Percentiles rank a stretch among this genome's conserved stretches.
phyloP scores from a whole-genome alignment of 37 sponge, comb jelly and placozoan genomes.

The Lycopodina hypogea region DNA sequence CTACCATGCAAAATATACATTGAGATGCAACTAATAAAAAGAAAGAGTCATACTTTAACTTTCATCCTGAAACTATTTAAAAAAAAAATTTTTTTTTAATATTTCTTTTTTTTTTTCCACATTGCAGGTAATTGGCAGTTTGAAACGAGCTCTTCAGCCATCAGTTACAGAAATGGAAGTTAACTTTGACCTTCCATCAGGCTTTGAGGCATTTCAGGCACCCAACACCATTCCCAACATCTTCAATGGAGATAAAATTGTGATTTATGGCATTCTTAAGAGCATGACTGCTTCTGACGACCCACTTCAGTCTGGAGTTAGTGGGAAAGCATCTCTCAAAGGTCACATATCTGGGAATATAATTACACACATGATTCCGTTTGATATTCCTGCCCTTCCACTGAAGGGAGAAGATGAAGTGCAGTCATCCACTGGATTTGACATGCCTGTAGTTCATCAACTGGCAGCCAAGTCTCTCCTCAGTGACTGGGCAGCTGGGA shows the following conservation, averaged over 20 bases:
- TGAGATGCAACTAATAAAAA: background rate
- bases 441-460: constrained; percentile 62
- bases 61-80: too few relatives aligned
- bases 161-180: constrained; percentile 51
- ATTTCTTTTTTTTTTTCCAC: background rate
- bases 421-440: constrained; percentile 8
- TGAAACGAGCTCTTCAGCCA: constrained; percentile 72
- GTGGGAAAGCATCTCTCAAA: constrained; percentile 37
- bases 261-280: constrained; percentile 63
- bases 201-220: constrained; percentile 23
- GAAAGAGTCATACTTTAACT: background rate
- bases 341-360: constrained; percentile 35
- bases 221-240: constrained; percentile 52
- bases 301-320: background rate
- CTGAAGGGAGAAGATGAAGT: background rate
- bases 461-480: constrained; percentile 71
- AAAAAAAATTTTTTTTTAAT: background rate
- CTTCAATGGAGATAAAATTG: constrained; percentile 62
- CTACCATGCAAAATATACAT: background rate
- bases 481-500: constrained; percentile 30
- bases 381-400: background rate
- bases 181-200: constrained; percentile 40
- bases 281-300: background rate
- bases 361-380: constrained; percentile 37
- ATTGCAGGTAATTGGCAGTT: constrained; percentile 55